These are phyloP conservation scores for Philotrypesis tridentata DNA, from an alignment of 1,140 invertebrate species.

Conservation along the genomic window DNA sequence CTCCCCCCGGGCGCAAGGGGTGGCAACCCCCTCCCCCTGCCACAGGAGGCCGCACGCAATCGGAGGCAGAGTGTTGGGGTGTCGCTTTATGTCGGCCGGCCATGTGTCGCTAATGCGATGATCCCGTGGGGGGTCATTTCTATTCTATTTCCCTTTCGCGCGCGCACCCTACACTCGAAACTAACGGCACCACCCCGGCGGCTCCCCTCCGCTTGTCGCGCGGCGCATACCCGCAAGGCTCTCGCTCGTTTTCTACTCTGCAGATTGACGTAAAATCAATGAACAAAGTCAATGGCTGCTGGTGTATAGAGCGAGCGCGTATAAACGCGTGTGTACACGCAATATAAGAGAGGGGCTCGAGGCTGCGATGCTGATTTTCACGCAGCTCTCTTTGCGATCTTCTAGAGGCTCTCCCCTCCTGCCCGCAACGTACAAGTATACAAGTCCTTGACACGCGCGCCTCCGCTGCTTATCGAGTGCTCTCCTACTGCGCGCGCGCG, in stretches of 20 bases:
- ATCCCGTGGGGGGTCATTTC: conserved; percentile 73
- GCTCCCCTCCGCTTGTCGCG: conserved; percentile 65
- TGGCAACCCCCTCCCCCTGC: neutral
- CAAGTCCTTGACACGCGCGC: conserved; percentile 59
- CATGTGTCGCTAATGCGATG: conserved; percentile 73
- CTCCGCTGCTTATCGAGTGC: conserved; percentile 31
- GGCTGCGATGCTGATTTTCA: conserved; percentile 2
- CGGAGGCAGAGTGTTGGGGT: conserved; percentile 62
- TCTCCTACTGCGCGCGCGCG: too few relatives aligned
- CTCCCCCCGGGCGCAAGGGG: neutral
- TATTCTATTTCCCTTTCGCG: conserved; percentile 72
- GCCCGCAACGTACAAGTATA: too few relatives aligned
- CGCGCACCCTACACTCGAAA: neutral
- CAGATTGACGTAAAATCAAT: conserved; percentile 75
- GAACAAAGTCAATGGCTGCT: conserved; percentile 73
- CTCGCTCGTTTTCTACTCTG: conserved; percentile 40
- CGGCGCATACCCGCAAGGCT: conserved; percentile 67
- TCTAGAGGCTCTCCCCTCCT: too few relatives aligned
- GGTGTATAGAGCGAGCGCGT: neutral
- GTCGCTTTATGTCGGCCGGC: conserved; percentile 69
- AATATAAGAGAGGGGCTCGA: neutral
- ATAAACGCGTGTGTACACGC: neutral
- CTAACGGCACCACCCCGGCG: conserved; percentile 62
- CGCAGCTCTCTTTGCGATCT: conserved; percentile 32
- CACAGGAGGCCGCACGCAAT: conserved; percentile 62